phyloP scores from a whole-genome alignment of 2,888 invertebrate genomes.

The Bedellia somnulentella region DNA sequence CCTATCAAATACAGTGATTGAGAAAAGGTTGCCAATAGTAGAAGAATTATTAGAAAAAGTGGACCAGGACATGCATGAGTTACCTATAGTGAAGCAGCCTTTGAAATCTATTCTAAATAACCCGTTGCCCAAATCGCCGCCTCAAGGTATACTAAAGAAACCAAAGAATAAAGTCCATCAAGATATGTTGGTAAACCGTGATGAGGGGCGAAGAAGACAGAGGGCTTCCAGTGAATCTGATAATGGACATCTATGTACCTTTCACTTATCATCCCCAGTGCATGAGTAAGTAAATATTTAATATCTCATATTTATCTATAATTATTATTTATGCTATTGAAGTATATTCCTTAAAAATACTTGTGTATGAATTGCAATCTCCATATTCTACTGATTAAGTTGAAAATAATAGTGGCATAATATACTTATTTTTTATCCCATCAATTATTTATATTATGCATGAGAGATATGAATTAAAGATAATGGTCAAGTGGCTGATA shows the following conservation, averaged over 20 bases:
- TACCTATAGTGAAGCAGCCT: slow-evolving; percentile 35
- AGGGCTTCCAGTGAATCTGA: slow-evolving; percentile 54
- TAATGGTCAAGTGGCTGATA: no score
- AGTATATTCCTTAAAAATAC: no score
- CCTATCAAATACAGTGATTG: slow-evolving; percentile 10
- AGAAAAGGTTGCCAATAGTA: slow-evolving; percentile 41
- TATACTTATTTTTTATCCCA: no score
- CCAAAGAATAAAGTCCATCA: slow-evolving; percentile 32
- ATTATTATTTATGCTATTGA: no score
- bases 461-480: no score
- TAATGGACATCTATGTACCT: slow-evolving; percentile 26
- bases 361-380: no score
- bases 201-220: slow-evolving; percentile 44
- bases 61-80: slow-evolving; percentile 45
- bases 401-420: no score
- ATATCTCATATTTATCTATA: no score
- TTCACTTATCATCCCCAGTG: slow-evolving; percentile 26
- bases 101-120: slow-evolving; percentile 53
- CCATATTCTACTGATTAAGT: no score
- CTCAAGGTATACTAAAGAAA: slow-evolving; percentile 45
- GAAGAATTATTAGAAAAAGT: slow-evolving; percentile 48
- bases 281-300: no score
- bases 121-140: slow-evolving; percentile 33
- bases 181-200: slow-evolving; percentile 26
- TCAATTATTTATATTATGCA: no score